Percentiles rank a stretch among this genome's conserved stretches.
These are phyloP conservation scores for Phoenicopterus ruber DNA, from an alignment of 2,113 vertebrate species.

Conservation along the genomic window DNA sequence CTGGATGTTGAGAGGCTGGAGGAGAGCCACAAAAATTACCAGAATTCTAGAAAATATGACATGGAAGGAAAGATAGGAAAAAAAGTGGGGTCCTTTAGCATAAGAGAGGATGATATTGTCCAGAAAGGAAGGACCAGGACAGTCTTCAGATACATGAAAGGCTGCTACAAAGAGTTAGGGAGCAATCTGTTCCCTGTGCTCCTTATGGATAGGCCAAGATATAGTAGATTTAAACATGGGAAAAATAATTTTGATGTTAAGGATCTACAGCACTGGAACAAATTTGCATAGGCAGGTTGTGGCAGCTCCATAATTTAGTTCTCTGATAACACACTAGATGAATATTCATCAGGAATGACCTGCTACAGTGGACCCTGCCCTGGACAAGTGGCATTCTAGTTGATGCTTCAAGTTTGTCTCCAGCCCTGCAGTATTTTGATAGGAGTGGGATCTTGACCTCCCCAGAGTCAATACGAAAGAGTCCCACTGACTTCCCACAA, in stretches of 20 bases:
- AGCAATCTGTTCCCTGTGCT: background rate
- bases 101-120: background rate
- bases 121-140: background rate
- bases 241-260: background rate
- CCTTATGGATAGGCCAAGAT: background rate
- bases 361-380: background rate
- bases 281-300: background rate
- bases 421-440: background rate
- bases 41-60: background rate
- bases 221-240: background rate
- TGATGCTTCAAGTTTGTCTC: background rate
- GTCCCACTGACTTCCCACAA: background rate
- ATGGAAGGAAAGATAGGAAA: background rate
- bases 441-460: background rate
- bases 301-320: background rate
- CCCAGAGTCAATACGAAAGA: background rate
- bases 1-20: background rate
- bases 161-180: background rate
- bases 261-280: background rate
- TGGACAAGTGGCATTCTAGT: background rate
- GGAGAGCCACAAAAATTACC: background rate
- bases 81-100: background rate
- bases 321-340: background rate
- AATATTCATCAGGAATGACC: background rate
- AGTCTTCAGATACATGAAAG: background rate